phyloP scores from a whole-genome alignment of 2,113 vertebrate species.

The Muntiacus reevesi region DNA sequence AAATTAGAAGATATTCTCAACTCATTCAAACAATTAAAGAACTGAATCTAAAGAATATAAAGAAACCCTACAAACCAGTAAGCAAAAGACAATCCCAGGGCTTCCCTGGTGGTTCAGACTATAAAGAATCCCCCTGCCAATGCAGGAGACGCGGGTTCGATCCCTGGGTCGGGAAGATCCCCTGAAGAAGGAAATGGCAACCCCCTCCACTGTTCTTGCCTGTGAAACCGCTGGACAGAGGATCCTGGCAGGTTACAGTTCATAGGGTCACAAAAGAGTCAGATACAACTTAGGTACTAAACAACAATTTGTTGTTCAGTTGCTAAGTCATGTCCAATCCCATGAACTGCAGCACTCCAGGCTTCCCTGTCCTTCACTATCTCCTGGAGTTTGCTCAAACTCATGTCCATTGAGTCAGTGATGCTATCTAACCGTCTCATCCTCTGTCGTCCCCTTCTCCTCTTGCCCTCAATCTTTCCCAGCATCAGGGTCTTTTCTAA shows the following conservation, averaged over 20 bases:
- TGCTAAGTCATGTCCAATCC: neutral
- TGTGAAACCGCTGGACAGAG: neutral
- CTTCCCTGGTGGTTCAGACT: neutral
- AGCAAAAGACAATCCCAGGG: neutral
- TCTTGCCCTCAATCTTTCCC: neutral
- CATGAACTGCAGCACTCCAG: neutral
- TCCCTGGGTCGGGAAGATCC: neutral
- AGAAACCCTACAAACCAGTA: neutral
- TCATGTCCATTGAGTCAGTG: neutral
- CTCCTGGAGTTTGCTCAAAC: neutral
- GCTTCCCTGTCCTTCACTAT: neutral
- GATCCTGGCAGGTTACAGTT: neutral
- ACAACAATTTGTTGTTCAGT: neutral
- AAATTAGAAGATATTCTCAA: neutral
- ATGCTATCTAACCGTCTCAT: neutral
- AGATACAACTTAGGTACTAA: neutral
- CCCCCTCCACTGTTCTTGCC: neutral
- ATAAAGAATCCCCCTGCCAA: neutral
- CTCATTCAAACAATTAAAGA: neutral
- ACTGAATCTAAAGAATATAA: neutral
- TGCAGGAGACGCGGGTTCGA: neutral
- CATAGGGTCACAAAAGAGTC: neutral
- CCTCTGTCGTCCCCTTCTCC: neutral
- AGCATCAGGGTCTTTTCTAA: neutral
- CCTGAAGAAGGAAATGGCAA: neutral